Base-by-base conservation (phyloP, 1,140 invertebrate genomes). In the Megalonaias nervosa region DNA sequence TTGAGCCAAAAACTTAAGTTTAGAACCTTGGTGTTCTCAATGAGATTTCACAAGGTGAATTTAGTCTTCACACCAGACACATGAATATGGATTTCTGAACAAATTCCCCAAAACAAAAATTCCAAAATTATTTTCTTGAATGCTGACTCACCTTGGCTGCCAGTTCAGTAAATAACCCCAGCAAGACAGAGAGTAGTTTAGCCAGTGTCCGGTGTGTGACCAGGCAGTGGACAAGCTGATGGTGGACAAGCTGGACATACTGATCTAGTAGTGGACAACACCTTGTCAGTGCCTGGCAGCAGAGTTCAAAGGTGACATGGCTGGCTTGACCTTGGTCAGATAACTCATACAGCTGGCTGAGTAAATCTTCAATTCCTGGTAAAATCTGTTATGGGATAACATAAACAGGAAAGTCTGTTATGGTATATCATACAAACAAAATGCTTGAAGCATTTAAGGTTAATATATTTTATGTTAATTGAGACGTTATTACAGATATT, bases 151-250 rank as follows among this genome's bases (percentile, higher is more conserved):
- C 94, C 92, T 98, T 98, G 56, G 93, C 92, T 26, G 94, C 93
- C 4, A 99, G 91, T 77, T 97, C 95, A 0, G 94, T 93, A 87
- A 98, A 99, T 13, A 98, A 94, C 70, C 94, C 94, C 26, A 97
- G 89, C 55, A 99, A 92, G 2, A 97, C 93, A 9, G 95, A 95
- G 13, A 95, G 91, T 87, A 98, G 93, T 92, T 98, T 98, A 74
- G 94, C 94, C 5, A 94, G 94, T 0, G 94, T 91, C 81, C 96
- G 93, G 84, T 96, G 94, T 11, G 94, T 92, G 17, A 94, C 93
- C 5, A 97, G 91, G 86, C 95, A 94, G 78, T 95, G 93, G 0
- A 94, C 93, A 17, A 98, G 87, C 82, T 96, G 95, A 88, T 94
- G 97, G 85, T 97, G 94, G 2, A 93, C 93, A 48, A 97, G 90